Evolutionary conservation across 30 jellyfish, hydroid and myxozoan species (phyloP), one percentile per base, ranked within the genome.

Genomic region (Aurelia coerulea): DNA sequence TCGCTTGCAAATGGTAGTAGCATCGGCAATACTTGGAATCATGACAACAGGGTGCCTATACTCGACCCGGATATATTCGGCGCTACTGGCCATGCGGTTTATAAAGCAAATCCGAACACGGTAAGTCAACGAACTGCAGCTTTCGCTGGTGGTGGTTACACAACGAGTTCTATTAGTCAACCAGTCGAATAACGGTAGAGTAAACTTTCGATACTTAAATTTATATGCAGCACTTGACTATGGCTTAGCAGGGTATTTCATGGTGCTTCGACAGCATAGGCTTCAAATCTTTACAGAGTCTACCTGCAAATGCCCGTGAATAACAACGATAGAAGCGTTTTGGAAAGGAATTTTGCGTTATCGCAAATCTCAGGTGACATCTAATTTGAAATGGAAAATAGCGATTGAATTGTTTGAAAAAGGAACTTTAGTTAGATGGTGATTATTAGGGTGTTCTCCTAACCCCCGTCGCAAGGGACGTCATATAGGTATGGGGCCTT

Each of bases 61-160:
- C 86, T 70, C 56, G 86, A 83, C 50, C 68, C 92, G 49, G 71
- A 56, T 29, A 18, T 60, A 59, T 83, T 83, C 59, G 76, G 46
- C 81, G 65, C 64, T 16, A 18, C 92, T 8, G 59, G 65, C 52
- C 92, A 83, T 46, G 65, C 62, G n/a, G 86, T 63, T 11, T 83
- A 68, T 65, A 72, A 50, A 15, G 68, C 66, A 5, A 73, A 65
- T 52, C 86, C 76, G 23, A 83, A 52, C 49, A 39, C 83, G 15
- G 86, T 76, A 19, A 53, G 64, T 53, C 90, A 80, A 53, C 64
- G 90, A 60, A 67, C 82, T 68, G 92, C 74, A 53, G 35, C 80
- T 10, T 83, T 83, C 35, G 86, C 86, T 29, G 80, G 84, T 16
- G 86, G 81, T 52, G 92, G 86, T 19, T 83, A 69, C 65, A 67